phyloP scores from a whole-genome alignment of 2,113 vertebrate genomes.

The Microcebus tavaratra region DNA sequence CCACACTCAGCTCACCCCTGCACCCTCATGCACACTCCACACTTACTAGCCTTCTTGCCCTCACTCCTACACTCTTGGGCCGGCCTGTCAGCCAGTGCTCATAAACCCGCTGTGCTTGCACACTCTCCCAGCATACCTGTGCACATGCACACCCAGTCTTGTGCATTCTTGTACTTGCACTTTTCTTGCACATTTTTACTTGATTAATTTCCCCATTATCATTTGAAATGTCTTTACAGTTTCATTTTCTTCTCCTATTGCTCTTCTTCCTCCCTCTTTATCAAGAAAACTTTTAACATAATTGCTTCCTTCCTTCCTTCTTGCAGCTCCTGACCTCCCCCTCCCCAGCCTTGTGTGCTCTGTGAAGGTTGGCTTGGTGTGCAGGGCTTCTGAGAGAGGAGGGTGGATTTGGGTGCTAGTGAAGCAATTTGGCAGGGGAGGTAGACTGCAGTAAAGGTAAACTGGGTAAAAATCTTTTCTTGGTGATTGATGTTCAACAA shows the following conservation, averaged over 20 bases:
- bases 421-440: neutral
- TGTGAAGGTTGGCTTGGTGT: neutral
- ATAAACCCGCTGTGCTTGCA: constrained; percentile 8
- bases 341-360: neutral
- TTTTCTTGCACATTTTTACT: neutral
- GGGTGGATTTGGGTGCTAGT: neutral
- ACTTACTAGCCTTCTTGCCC: neutral
- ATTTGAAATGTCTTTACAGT: neutral
- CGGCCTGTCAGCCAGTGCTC: neutral
- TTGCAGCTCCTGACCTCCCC: neutral
- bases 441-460: neutral
- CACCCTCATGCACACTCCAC: neutral
- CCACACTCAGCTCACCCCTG: neutral
- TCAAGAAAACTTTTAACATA: neutral
- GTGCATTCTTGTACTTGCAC: neutral
- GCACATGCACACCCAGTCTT: neutral
- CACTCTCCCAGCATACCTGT: neutral
- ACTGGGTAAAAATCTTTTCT: neutral
- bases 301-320: neutral
- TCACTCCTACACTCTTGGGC: neutral
- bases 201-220: neutral
- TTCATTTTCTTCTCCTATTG: neutral
- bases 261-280: neutral
- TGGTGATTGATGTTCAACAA: neutral
- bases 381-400: neutral